A percentile compares a stretch with the other conserved stretches of the same genome.
These are phyloP conservation scores for Microplitis manilae DNA, from an alignment of 2,888 invertebrate genomes.

Conservation along the genomic window DNA sequence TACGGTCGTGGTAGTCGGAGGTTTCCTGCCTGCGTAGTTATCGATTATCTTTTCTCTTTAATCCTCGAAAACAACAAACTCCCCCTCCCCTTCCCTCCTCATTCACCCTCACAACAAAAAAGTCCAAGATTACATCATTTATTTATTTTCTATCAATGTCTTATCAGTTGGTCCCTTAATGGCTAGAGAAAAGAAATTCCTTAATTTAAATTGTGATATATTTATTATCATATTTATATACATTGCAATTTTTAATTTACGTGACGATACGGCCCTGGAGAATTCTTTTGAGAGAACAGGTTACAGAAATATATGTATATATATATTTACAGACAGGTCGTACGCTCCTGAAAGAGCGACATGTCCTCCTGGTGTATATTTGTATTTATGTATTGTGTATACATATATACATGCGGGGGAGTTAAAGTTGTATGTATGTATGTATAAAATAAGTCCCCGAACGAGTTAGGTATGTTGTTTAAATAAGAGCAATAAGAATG, in stretches of 20 bases:
- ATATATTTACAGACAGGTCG: neutral
- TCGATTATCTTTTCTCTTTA: conserved; percentile 39
- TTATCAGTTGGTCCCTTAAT: neutral
- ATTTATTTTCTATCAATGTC: neutral
- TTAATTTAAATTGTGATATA: neutral
- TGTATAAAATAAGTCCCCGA: conserved; percentile 49
- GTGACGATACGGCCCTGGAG: neutral
- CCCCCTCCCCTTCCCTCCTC: no score
- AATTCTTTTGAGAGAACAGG: neutral
- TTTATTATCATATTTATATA: neutral
- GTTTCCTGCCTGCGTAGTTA: conserved; percentile 31
- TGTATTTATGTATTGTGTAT: conserved; percentile 16
- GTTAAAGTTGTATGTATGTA: conserved; percentile 55
- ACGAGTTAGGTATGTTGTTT: conserved; percentile 70
- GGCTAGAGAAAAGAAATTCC: neutral
- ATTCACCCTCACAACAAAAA: neutral
- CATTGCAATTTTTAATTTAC: neutral
- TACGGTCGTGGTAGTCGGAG: conserved; percentile 35
- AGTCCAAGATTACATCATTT: neutral
- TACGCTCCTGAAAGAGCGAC: conserved; percentile 56
- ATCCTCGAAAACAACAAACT: conserved; percentile 17
- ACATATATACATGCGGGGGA: conserved; percentile 59
- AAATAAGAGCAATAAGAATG: conserved; percentile 68
- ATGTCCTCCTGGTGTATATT: conserved; percentile 43
- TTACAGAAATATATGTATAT: neutral